phyloP scores from a whole-genome alignment of 2,797 vertebrate genomes.

The Pogoniulus pusillus region DNA sequence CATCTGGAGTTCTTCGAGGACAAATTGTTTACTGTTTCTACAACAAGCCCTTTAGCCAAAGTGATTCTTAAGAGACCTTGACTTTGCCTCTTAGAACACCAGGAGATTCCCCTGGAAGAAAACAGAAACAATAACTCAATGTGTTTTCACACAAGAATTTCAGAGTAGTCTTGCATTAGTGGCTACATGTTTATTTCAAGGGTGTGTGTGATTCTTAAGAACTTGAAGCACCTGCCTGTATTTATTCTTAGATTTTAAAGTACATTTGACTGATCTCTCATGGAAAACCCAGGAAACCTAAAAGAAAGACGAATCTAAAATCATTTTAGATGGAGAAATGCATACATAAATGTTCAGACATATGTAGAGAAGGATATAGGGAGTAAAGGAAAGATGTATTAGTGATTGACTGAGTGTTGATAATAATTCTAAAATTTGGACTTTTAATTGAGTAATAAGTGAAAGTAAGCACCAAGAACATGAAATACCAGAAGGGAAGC shows the following conservation, averaged over 20 bases:
- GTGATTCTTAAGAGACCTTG: constrained; percentile 1
- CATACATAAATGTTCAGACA: neutral
- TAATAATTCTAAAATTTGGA: neutral
- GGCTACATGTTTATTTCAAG: neutral
- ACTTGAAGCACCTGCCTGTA: neutral
- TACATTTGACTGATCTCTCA: neutral
- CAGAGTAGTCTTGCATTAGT: neutral
- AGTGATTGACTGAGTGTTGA: neutral
- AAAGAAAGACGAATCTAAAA: neutral
- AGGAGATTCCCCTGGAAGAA: neutral
- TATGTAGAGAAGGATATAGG: neutral
- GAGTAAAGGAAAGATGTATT: neutral
- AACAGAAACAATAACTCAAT: neutral
- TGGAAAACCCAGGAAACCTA: neutral
- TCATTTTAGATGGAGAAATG: neutral
- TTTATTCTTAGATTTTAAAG: neutral
- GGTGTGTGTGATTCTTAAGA: neutral
- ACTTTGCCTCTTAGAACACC: neutral
- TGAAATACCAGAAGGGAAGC: neutral
- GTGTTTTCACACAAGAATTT: neutral
- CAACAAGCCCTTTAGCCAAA: neutral
- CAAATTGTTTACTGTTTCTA: neutral
- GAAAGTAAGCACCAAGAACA: neutral
- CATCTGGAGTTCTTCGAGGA: neutral
- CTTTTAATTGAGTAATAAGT: neutral